Conservation (phyloP, 2,797 vertebrate genomes). For the Helostoma temminkii region DNA sequence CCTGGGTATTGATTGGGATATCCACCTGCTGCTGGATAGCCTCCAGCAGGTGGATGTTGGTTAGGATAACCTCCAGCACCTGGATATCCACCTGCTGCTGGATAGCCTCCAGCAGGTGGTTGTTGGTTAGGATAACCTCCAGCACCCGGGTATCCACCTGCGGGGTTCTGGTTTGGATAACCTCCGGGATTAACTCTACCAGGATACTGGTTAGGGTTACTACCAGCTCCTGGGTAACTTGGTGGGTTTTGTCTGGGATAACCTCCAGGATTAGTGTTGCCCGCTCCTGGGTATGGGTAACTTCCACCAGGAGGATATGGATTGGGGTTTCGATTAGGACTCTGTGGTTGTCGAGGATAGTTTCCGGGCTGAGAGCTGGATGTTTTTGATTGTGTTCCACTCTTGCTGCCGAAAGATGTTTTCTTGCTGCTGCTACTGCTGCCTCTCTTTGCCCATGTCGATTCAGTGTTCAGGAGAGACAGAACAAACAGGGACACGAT, state of each 20-base stretch:
- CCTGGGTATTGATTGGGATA: constrained; percentile 58
- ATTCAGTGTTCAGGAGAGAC: constrained; percentile 59
- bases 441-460: constrained; percentile 61
- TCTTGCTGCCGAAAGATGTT: constrained; percentile 38
- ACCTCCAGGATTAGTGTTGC: constrained; percentile 64
- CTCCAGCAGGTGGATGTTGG: constrained; percentile 56
- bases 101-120: constrained; percentile 64
- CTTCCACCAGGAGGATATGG: constrained; percentile 79
- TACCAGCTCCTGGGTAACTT: constrained; percentile 59
- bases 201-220: constrained; percentile 68
- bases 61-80: constrained; percentile 61
- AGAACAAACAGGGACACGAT: constrained; percentile 61
- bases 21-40: constrained; percentile 41
- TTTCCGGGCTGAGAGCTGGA: constrained; percentile 57
- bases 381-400: constrained; percentile 64
- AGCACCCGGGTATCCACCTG: constrained; percentile 60
- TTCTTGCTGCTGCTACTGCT: constrained; percentile 43
- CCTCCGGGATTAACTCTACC: constrained; percentile 56
- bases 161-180: constrained; percentile 64
- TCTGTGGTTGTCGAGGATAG: constrained; percentile 72
- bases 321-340: constrained; percentile 69
- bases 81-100: constrained; percentile 65
- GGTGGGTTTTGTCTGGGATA: constrained; percentile 69
- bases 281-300: constrained; percentile 70
- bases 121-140: constrained; percentile 64